Conservation (phyloP, 2,888 invertebrate species). For the Caenorhabditis zanzibari region DNA sequence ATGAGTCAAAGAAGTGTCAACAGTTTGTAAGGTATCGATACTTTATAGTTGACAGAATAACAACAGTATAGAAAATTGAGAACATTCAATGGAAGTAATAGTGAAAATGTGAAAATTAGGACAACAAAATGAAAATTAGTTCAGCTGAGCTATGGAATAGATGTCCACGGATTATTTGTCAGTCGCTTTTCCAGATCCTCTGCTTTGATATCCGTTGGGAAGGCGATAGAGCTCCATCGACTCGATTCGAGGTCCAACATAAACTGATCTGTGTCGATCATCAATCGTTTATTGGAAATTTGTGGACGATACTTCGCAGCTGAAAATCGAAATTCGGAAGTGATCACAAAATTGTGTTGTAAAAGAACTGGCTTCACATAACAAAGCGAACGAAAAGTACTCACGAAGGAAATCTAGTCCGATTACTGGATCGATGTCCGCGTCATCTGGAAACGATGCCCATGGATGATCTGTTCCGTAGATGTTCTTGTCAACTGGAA, state of each 20-base stretch:
- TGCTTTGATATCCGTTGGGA: constrained; percentile 45
- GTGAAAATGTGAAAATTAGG: constrained; percentile 2
- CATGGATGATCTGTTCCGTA: constrained; percentile 61
- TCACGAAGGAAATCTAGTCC: constrained; percentile 63
- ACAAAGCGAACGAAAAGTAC: background rate
- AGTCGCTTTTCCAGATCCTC: constrained; percentile 48
- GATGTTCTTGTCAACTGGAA: constrained; percentile 49
- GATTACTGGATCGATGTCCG: constrained; percentile 56
- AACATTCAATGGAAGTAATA: no score
- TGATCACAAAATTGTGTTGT: no score
- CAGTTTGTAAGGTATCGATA: constrained; percentile 20
- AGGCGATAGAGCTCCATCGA: constrained; percentile 58
- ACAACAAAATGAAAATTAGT: constrained; percentile 3
- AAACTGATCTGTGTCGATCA: constrained; percentile 64
- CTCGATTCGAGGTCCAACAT: constrained; percentile 60
- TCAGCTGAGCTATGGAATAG: constrained; percentile 42
- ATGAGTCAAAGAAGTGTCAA: constrained; percentile 56
- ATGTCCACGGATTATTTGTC: constrained; percentile 48
- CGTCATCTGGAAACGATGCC: constrained; percentile 55
- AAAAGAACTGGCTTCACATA: no score
- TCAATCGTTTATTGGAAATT: constrained; percentile 55
- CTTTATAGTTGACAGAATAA: constrained; percentile 48
- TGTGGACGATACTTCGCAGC: constrained; percentile 57
- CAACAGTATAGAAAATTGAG: background rate
- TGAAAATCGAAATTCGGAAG: constrained; percentile 21